These are phyloP conservation scores for Danaus plexippus DNA, from an alignment of 1,140 invertebrate genomes.

Conservation along the genomic window DNA sequence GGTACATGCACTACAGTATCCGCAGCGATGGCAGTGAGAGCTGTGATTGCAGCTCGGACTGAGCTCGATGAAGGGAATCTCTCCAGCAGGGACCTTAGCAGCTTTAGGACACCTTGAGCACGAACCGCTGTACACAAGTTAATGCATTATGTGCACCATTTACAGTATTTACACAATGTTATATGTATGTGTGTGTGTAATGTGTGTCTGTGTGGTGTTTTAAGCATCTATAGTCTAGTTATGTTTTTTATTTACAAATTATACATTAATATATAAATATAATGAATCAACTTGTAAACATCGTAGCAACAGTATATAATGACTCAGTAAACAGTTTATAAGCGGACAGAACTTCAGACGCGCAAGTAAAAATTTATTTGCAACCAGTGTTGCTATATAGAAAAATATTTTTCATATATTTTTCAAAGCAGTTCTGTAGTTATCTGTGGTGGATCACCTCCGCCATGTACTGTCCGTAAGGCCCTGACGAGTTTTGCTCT, in stretches of 20 bases:
- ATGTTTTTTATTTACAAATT: too few relatives aligned
- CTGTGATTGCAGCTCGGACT: slow-evolving; percentile 87
- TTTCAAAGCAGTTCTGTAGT: too few relatives aligned
- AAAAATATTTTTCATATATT: too few relatives aligned
- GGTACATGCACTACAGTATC: slow-evolving; percentile 93
- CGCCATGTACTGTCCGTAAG: slow-evolving; percentile 95
- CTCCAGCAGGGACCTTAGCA: slow-evolving; percentile 87
- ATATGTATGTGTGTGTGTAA: neutral
- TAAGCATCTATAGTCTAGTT: too few relatives aligned
- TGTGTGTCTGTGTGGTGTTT: too few relatives aligned
- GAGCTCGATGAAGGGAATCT: slow-evolving; percentile 92
- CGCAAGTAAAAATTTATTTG: too few relatives aligned
- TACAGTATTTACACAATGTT: neutral
- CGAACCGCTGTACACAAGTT: slow-evolving; percentile 40
- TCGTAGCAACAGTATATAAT: too few relatives aligned
- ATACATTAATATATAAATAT: too few relatives aligned
- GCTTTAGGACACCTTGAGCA: slow-evolving; percentile 76
- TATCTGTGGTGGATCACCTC: slow-evolving; percentile 35
- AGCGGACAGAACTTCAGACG: too few relatives aligned
- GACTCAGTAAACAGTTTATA: too few relatives aligned
- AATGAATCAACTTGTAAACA: too few relatives aligned
- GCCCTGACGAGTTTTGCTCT: slow-evolving; percentile 93
- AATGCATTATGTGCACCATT: neutral
- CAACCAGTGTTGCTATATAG: too few relatives aligned
- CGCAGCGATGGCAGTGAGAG: slow-evolving; percentile 89